Evolutionary conservation across 1,140 invertebrate species (phyloP).

Genomic region (Drosophila sproati): DNA sequence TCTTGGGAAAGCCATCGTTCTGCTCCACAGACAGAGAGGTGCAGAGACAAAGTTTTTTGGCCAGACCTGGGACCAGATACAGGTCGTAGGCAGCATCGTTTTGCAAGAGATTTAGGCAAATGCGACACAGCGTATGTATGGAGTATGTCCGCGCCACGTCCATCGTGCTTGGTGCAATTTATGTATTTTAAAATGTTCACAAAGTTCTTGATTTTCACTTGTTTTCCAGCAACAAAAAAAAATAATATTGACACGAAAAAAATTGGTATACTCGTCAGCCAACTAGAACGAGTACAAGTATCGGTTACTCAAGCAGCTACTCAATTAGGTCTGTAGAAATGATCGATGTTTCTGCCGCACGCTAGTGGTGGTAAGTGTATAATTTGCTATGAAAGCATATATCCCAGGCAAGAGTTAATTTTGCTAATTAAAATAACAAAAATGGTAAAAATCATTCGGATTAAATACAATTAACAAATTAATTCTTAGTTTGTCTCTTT

Average conservation of each 20-base stretch:
- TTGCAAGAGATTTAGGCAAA: constrained; percentile 75
- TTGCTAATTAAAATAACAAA: no score
- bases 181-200: constrained; percentile 10
- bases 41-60: constrained; percentile 78
- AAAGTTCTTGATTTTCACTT: constrained; percentile 37
- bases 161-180: constrained; percentile 46
- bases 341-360: not conserved
- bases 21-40: constrained; percentile 78
- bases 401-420: no score
- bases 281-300: constrained; percentile 38
- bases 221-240: constrained; percentile 62
- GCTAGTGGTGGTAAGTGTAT: not conserved
- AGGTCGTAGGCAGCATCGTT: constrained; percentile 76
- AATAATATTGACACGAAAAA: constrained; percentile 79
- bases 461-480: no score
- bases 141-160: constrained; percentile 69
- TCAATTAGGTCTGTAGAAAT: not conserved
- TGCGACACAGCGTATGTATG: constrained; percentile 79
- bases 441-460: no score
- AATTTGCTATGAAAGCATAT: no score
- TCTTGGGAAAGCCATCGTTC: constrained; percentile 78
- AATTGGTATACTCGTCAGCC: constrained; percentile 76
- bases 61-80: constrained; percentile 76
- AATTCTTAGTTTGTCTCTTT: no score
- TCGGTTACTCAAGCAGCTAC: constrained; percentile 41